Evolutionary conservation across 1,140 invertebrate genomes (phyloP).

Genomic region (Spodoptera litura): DNA sequence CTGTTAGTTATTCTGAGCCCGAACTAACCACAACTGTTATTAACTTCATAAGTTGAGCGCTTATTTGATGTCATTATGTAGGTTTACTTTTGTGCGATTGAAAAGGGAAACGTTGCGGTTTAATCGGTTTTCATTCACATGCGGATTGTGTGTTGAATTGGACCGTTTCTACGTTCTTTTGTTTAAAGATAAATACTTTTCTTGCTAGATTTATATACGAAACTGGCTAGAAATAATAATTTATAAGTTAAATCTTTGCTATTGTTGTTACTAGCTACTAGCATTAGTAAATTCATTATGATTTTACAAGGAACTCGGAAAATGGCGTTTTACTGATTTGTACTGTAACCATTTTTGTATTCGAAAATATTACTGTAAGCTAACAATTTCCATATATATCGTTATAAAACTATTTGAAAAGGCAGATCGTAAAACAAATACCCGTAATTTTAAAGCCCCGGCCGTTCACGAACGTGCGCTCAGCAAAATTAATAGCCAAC

Average conservation of each 20-base stretch:
- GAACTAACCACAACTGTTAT: conserved; percentile 36
- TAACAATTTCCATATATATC: neutral
- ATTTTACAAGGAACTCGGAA: too few relatives aligned
- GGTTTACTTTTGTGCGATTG: conserved; percentile 12
- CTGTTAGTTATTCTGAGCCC: conserved; percentile 19
- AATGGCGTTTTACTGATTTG: too few relatives aligned
- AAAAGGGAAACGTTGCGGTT: conserved; percentile 3
- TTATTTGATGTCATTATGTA: conserved; percentile 30
- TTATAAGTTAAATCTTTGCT: too few relatives aligned
- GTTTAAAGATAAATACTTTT: too few relatives aligned
- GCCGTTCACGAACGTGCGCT: conserved; percentile 24
- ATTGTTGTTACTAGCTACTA: too few relatives aligned
- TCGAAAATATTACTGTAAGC: too few relatives aligned
- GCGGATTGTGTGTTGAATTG: neutral
- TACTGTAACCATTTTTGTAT: too few relatives aligned
- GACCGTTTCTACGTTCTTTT: neutral
- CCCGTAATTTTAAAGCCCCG: conserved; percentile 2
- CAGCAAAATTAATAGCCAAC: conserved; percentile 29
- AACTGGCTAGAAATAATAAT: too few relatives aligned
- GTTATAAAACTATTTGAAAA: conserved; percentile 3
- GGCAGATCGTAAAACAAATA: conserved; percentile 3
- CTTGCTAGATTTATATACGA: too few relatives aligned
- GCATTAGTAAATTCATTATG: too few relatives aligned
- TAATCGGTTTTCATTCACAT: neutral
- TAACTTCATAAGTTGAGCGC: conserved; percentile 36